phyloP scores from a whole-genome alignment of 2,888 invertebrate species.

The Drosophila merina region DNA sequence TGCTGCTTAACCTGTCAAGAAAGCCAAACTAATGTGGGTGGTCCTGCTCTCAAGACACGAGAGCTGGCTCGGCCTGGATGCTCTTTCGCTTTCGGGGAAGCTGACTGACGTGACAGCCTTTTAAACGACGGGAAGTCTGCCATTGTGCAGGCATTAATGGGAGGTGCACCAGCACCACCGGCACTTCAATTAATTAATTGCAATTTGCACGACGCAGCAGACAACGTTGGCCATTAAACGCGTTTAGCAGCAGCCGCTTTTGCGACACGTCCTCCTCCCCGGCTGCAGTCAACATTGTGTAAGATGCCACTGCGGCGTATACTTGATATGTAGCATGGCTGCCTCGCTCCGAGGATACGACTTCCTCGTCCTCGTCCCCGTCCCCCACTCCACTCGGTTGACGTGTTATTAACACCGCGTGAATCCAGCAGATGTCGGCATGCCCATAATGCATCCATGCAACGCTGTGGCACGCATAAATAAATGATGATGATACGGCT shows the following conservation, averaged over 20 bases:
- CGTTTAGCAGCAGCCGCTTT: constrained; percentile 58
- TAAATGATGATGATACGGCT: constrained; percentile 66
- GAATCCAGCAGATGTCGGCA: constrained; percentile 69
- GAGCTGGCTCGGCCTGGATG: constrained; percentile 15
- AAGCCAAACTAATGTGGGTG: constrained; percentile 24
- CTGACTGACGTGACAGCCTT: constrained; percentile 61
- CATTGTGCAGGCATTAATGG: constrained; percentile 61
- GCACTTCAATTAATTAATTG: constrained; percentile 78
- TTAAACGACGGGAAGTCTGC: constrained; percentile 46
- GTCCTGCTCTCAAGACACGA: constrained; percentile 37
- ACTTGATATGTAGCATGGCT: constrained; percentile 51
- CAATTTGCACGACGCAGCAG: constrained; percentile 67
- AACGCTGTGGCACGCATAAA: constrained; percentile 67
- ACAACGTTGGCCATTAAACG: constrained; percentile 61
- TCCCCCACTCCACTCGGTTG: constrained; percentile 36
- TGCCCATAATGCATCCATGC: constrained; percentile 45
- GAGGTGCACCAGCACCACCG: constrained; percentile 50
- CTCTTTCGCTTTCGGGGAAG: constrained; percentile 6
- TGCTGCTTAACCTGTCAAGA: constrained; percentile 35
- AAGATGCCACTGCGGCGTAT: constrained; percentile 60
- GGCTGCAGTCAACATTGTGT: constrained; percentile 37
- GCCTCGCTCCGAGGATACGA: constrained; percentile 3
- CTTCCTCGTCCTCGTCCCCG: neutral
- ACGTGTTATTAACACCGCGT: constrained; percentile 74
- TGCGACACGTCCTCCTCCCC: constrained; percentile 1